These are phyloP conservation scores for Chloroceryle amazona DNA, from an alignment of 2,797 vertebrate species.

Conservation along the genomic window DNA sequence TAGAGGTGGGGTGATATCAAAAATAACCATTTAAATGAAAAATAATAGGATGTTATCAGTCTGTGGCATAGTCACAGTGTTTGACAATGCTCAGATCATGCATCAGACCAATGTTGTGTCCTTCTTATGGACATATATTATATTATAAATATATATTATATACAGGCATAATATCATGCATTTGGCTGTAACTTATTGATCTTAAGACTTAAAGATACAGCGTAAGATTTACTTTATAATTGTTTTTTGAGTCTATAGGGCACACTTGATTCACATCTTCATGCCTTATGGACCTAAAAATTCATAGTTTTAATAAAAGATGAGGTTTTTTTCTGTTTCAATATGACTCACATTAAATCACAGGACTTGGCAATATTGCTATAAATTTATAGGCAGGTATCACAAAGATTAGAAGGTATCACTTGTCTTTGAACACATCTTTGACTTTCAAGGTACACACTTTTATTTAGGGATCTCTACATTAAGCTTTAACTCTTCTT, in stretches of 20 bases:
- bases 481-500: neutral
- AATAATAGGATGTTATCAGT: neutral
- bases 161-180: neutral
- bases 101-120: neutral
- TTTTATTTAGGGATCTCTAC: neutral
- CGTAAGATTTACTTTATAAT: neutral
- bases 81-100: neutral
- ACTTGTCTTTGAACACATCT: neutral
- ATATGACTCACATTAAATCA: neutral
- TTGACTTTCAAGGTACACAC: neutral
- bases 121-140: neutral
- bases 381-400: neutral
- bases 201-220: neutral
- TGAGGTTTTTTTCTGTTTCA: neutral
- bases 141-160: neutral
- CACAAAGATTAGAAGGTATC: neutral
- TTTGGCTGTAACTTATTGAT: neutral
- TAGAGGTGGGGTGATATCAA: neutral
- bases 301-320: constrained; percentile 22
- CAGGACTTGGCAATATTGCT: neutral
- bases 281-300: neutral
- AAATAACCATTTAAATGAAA: neutral
- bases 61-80: neutral
- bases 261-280: neutral
- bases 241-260: neutral